Base-by-base conservation (phyloP, 92 coral and sea anemone species). In the Paramuricea clavata region DNA sequence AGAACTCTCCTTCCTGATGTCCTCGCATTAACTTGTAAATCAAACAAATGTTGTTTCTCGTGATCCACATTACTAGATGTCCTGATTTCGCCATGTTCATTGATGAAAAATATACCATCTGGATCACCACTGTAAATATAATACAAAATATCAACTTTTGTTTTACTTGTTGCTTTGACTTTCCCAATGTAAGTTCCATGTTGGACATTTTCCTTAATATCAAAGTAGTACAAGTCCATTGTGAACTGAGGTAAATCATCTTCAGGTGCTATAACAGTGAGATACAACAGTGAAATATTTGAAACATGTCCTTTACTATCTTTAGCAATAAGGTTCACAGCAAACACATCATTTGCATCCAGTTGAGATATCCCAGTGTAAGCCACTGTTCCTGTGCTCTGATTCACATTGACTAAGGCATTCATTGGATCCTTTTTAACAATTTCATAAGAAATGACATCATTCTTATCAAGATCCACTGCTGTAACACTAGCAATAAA, bases 171-270 rank as follows among this genome's bases (percentile, higher is more conserved):
- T 22, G 98, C 99, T 83, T 88, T 83, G 11, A 97, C 97, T 33
- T 81, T 80, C 35, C 99, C 99, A 21, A 97, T 89, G 26, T 89
- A 92, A 11, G 98, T 94, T 60, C 98, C 94, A 60, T 76, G 81
- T 39, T 93, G 90, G 21, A 86, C 93, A 91, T 97, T 97, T 82
- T 97, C 99, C n/a, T 91, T 90, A n/a, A 97, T 91, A 13, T 93
- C 77, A 67, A 91, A 97, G 61, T 88, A 87, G 69, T 97, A 97
- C 60, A 92, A 60, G 23, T 52, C 86, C 71, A 91, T 85, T 68
- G 87, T 90, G 86, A 97, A 97, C 25, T 74, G 72, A 26, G 98
- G 99, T 28, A 91, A 93, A 76, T 96, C 85, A 49, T 97, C 99
- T 17, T 93, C 88, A 11, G 85, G 86, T 7, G 83, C 90, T 28